phyloP scores from a whole-genome alignment of 1,140 invertebrate species.

The Lucilia sericata region DNA sequence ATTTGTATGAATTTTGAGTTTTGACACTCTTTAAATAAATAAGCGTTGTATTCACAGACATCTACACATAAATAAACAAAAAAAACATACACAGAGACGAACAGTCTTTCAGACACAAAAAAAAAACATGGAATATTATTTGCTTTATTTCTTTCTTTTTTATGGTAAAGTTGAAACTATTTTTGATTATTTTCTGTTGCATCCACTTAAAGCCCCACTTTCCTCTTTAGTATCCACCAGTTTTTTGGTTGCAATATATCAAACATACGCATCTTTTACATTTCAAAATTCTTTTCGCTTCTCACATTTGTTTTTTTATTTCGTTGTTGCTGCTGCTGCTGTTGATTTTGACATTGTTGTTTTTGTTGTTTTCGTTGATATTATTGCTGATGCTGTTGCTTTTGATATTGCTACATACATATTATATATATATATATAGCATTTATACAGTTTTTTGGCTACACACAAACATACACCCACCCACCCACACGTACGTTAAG shows the following conservation, averaged over 20 bases:
- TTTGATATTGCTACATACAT: background rate
- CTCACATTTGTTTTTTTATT: background rate
- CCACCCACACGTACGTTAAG: background rate
- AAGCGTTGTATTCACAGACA: background rate
- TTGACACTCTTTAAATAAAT: too few species aligned
- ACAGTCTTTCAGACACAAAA: background rate
- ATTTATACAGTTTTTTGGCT: background rate
- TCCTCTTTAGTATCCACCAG: background rate
- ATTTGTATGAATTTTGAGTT: too few species aligned
- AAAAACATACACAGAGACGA: background rate
- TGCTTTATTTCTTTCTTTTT: background rate
- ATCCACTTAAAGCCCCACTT: background rate
- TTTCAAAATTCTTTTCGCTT: conserved; percentile 2
- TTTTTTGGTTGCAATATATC: background rate
- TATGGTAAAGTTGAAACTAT: background rate
- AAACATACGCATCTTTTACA: conserved; percentile 15
- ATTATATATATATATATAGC: background rate
- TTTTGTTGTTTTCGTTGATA: background rate
- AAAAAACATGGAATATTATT: background rate
- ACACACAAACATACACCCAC: background rate
- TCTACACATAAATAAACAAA: background rate
- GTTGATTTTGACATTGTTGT: background rate
- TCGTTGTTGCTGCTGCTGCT: background rate
- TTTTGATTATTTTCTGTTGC: background rate
- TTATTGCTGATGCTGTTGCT: background rate